A percentile compares a stretch with the other conserved stretches of the same genome.
phyloP scores from a whole-genome alignment of 2,888 invertebrate genomes.

The Cheilosia vernalis region DNA sequence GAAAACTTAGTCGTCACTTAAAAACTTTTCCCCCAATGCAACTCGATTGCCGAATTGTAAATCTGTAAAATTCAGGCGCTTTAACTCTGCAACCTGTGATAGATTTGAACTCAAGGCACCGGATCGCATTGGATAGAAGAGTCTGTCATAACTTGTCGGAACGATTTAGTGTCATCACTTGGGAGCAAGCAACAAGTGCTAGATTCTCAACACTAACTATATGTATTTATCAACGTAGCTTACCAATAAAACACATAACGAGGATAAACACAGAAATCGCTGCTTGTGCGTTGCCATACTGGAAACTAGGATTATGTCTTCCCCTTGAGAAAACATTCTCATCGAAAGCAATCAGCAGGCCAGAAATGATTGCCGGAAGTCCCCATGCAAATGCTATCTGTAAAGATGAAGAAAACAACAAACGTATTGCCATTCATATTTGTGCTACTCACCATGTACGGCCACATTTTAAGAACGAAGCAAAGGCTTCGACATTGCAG shows the following conservation, averaged over 20 bases:
- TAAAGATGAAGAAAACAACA: conserved; percentile 77
- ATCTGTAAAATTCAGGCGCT: background rate
- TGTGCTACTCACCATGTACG: conserved; percentile 84
- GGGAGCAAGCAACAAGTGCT: background rate
- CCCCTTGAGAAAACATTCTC: conserved; percentile 84
- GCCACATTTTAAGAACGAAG: conserved; percentile 91
- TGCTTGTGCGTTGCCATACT: conserved; percentile 90
- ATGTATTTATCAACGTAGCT: conserved; percentile 76
- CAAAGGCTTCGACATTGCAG: conserved; percentile 92
- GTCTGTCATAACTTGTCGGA: conserved; percentile 74
- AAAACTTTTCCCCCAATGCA: conserved; percentile 66
- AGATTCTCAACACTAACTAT: too few species aligned
- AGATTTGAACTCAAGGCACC: conserved; percentile 31
- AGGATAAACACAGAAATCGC: conserved; percentile 90
- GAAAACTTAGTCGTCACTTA: conserved; percentile 82
- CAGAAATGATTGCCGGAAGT: conserved; percentile 88
- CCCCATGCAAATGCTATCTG: conserved; percentile 86
- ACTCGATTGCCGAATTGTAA: conserved; percentile 38
- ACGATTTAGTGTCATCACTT: conserved; percentile 43
- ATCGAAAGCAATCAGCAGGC: conserved; percentile 86
- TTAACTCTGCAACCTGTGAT: conserved; percentile 36
- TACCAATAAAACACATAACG: conserved; percentile 91
- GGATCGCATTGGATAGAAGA: conserved; percentile 5
- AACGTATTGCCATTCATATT: conserved; percentile 10
- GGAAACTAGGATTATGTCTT: conserved; percentile 89